Evolutionary conservation across 2,888 invertebrate genomes (phyloP).

Genomic region (Himalopsyche kuldschensis): DNA sequence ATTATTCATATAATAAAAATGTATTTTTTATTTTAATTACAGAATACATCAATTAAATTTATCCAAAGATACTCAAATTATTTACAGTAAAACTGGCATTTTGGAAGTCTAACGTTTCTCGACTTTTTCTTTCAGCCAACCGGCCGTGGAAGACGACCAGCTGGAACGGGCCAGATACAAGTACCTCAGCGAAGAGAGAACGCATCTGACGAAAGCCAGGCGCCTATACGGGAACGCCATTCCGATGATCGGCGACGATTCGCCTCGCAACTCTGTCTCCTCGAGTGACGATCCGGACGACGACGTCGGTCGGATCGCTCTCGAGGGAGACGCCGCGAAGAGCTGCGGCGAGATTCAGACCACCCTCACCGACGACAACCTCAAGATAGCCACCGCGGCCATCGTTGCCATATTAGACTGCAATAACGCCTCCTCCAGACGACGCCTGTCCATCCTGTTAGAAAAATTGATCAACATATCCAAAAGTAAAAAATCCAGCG

Average conservation of each 20-base stretch:
- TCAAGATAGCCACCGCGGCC: neutral
- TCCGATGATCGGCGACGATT: neutral
- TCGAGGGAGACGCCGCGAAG: neutral
- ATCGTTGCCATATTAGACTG: neutral
- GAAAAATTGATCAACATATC: neutral
- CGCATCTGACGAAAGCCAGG: neutral
- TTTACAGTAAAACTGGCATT: neutral
- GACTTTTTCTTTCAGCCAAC: slow-evolving; percentile 10
- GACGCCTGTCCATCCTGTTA: neutral
- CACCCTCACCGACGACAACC: neutral
- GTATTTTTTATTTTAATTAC: too few species aligned
- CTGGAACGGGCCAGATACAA: slow-evolving; percentile 1
- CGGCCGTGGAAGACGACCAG: slow-evolving; percentile 20
- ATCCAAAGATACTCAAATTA: too few species aligned
- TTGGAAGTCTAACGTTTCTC: neutral
- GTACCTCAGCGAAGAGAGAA: neutral
- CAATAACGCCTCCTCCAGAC: neutral
- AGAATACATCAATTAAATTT: too few species aligned
- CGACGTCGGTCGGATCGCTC: neutral
- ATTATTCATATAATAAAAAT: too few species aligned
- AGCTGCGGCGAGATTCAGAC: neutral
- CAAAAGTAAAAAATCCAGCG: neutral
- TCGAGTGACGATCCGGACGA: neutral
- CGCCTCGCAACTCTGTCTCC: neutral
- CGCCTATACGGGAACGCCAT: neutral